phyloP scores from a whole-genome alignment of 2,888 invertebrate genomes.

The Alsophila aescularia region DNA sequence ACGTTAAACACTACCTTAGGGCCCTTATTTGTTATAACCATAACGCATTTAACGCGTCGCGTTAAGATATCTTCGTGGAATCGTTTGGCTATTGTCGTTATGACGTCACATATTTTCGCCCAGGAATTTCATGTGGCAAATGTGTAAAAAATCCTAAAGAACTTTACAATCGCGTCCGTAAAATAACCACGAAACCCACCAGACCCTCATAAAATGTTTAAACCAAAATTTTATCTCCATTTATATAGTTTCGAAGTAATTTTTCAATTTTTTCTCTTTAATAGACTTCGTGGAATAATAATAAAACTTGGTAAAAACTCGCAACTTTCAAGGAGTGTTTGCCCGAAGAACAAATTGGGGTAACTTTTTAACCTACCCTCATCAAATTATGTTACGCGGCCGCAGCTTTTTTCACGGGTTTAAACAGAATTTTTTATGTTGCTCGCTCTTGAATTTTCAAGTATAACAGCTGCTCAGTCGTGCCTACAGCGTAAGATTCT shows the following conservation, averaged over 20 bases:
- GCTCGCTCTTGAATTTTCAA: conserved; percentile 35
- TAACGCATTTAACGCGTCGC: no score
- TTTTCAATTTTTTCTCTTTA: conserved; percentile 30
- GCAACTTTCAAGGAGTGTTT: conserved; percentile 48
- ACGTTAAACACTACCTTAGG: no score
- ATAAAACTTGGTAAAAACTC: conserved; percentile 37
- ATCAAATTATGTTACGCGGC: conserved; percentile 55
- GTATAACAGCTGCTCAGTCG: conserved; percentile 21
- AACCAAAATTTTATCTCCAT: background rate
- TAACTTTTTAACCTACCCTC: conserved; percentile 61
- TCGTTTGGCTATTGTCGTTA: no score
- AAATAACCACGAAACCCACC: background rate
- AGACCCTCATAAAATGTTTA: background rate
- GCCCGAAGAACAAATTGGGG: conserved; percentile 51
- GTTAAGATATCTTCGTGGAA: no score
- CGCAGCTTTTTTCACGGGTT: conserved; percentile 43
- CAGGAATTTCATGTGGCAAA: no score
- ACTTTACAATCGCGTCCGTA: background rate
- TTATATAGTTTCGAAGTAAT: conserved; percentile 24
- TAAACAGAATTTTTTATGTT: conserved; percentile 49
- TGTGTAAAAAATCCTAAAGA: no score
- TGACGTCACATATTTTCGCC: no score
- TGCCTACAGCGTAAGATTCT: conserved; percentile 3
- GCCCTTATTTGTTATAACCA: no score
- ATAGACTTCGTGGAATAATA: conserved; percentile 31